Base-by-base conservation (phyloP, 2,888 invertebrate genomes). In the Acleris sparsana region DNA sequence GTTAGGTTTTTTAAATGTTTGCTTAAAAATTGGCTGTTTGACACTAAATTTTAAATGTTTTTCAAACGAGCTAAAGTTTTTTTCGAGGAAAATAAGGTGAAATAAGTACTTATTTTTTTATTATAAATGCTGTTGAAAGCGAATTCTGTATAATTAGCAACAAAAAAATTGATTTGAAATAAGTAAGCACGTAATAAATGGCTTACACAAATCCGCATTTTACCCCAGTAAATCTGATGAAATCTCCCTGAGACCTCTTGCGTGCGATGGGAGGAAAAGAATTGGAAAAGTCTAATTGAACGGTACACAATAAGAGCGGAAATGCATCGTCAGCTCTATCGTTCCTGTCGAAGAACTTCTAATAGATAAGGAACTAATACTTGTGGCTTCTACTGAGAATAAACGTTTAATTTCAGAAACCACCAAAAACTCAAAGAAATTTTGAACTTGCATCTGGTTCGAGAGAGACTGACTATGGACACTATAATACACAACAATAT, bases 381-480 rank as follows among this genome's bases (percentile, higher is more conserved):
- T 17, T 25, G 53, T 39, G 46, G 25, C 6, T 61, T 18, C 25
- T 17, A 59, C 29, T 62, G 43, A 48, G 52, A 59, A 29, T 43
- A 5, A 46, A 48, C 56, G 58, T 61, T 53, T 56, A 71, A 20
- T 80, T 74, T 11, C 77, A 94, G 94, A 71, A 95, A 97, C 82
- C 94, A 94, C 73, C 93, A 95, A 68, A 95, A 94, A 73, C 93
- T 97, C 79, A 93, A 93, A 71, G 96, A 97, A 70, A 96, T 98
- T 75, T 87, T 98, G 60, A 95, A 95, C 75, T 94, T 98, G 80
- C 98, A 98, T 86, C 93, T 97, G 72, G 96, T 97, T 18, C 94
- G 94, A 69, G 96, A 96, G 75, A 93, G 95, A 67, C 89, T 97
- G 55, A 96, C 96, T 16, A 93, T 96, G 74, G 96, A 97, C 64